Evolutionary conservation across 2,888 invertebrate genomes (phyloP).

Genomic region (Limnephilus auricula): DNA sequence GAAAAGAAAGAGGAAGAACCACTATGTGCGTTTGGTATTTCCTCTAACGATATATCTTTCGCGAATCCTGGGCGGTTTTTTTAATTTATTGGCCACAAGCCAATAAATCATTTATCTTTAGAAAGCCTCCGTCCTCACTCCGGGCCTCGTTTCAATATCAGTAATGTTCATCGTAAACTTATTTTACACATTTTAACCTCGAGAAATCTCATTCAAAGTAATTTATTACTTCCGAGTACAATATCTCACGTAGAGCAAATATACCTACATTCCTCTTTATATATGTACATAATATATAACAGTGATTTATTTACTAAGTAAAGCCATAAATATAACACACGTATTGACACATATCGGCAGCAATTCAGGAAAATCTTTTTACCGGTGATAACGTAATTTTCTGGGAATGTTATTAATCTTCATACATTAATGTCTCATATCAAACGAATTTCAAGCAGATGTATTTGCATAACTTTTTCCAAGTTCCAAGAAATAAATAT

Average conservation of each 20-base stretch:
- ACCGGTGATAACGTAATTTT: background rate
- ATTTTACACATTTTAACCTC: conserved; percentile 44
- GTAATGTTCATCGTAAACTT: conserved; percentile 41
- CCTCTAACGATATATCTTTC: conserved; percentile 41
- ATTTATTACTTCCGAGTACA: conserved; percentile 28
- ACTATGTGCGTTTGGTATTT: conserved; percentile 33
- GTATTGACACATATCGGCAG: conserved; percentile 10
- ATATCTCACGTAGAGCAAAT: conserved; percentile 1
- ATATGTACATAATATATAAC: background rate
- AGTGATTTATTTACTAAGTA: conserved; percentile 2
- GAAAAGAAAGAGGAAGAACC: background rate
- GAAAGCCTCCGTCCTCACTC: conserved; percentile 21
- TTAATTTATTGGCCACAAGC: conserved; percentile 46
- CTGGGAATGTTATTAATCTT: background rate
- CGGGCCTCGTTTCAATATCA: conserved; percentile 38
- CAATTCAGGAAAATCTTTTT: background rate
- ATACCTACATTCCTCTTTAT: background rate
- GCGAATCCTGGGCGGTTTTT: conserved; percentile 38
- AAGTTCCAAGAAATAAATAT: background rate
- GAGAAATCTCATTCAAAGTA: conserved; percentile 24
- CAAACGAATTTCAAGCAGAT: background rate
- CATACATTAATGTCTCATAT: background rate
- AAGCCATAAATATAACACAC: conserved; percentile 36
- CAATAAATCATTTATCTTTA: conserved; percentile 47
- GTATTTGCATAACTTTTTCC: background rate